Evolutionary conservation across 2,113 vertebrate species (phyloP), one percentile per base, ranked within the genome.

Genomic region (Cricetomys ansorgei): DNA sequence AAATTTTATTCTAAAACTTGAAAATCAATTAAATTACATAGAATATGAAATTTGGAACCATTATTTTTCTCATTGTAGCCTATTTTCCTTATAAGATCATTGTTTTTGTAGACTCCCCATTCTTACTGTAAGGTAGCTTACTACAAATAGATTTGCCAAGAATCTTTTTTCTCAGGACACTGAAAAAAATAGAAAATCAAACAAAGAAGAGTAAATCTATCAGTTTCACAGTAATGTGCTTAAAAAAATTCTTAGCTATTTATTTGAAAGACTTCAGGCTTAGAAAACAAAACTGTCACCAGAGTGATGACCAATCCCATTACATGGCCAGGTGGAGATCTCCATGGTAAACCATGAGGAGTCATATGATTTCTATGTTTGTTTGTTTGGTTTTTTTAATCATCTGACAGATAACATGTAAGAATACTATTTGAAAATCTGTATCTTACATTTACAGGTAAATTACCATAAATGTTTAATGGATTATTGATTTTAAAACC

Each of bases 341-440:
- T 75, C 13, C 19, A 19, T 27, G 15, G 77, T 29, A 50, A 89
- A 59, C 17, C 7, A 37, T 25, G 8, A 13, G 21, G 53, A 90
- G 34, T 80, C 21, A 76, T 9, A 67, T 12, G 64, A 21, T 8
- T 64, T 79, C 29, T 81, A 7, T 64, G 10, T 64, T 64, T 57
- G 16, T 16, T 15, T n/a, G 12, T 27, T 29, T 48, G 72, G 69
- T 13, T 81, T 94, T 23, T 45, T 45, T 15, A 29, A 12, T 55
- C 12, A 92, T 50, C 2, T 37, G 45, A n/a, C 1, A 16, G 29
- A 19, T 3, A 48, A 0, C 21, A 48, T 37, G 3, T 40, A 94
- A 87, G 31, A 88, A 89, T 45, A 10, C 15, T 81, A 70, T 65
- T 62, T 94, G 12, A 84, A 95, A 96, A 91, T 15, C 9, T 4